Evolutionary conservation across 37 sponge, comb jelly and placozoan species (phyloP).

Genomic region (Mnemiopsis leidyi): DNA sequence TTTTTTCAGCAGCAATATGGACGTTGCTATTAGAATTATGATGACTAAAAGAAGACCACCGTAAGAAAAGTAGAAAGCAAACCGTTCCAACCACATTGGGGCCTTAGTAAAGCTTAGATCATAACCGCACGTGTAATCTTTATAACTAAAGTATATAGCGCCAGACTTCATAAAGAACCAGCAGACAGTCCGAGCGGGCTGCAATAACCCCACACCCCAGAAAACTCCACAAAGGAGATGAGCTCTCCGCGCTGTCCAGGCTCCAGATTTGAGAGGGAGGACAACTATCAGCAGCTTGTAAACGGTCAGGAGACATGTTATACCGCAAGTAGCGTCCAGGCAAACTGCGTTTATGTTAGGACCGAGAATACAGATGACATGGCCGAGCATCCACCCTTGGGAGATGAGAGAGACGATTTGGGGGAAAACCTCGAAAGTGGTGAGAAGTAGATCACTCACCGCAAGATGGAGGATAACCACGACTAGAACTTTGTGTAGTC

Average conservation of each 20-base stretch:
- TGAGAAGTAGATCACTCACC: background rate
- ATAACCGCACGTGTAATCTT: background rate
- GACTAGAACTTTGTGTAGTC: background rate
- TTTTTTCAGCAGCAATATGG: background rate
- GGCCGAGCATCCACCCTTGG: background rate
- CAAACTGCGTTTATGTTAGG: background rate
- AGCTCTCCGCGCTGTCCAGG: background rate
- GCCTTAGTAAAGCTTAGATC: background rate
- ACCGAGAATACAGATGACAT: background rate
- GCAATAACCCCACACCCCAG: background rate
- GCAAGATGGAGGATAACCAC: background rate
- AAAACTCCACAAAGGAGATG: background rate
- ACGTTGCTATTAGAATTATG: background rate
- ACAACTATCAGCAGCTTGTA: background rate
- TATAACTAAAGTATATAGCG: background rate
- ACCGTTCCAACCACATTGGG: background rate
- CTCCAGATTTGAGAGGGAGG: background rate
- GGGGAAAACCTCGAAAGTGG: background rate
- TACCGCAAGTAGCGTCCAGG: background rate
- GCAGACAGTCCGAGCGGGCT: background rate
- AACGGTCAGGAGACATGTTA: background rate
- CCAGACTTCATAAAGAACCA: background rate
- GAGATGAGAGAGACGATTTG: background rate
- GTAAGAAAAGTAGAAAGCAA: background rate
- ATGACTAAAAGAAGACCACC: background rate